Base-by-base conservation (phyloP, 1,140 invertebrate species). In the Aphis gossypii region DNA sequence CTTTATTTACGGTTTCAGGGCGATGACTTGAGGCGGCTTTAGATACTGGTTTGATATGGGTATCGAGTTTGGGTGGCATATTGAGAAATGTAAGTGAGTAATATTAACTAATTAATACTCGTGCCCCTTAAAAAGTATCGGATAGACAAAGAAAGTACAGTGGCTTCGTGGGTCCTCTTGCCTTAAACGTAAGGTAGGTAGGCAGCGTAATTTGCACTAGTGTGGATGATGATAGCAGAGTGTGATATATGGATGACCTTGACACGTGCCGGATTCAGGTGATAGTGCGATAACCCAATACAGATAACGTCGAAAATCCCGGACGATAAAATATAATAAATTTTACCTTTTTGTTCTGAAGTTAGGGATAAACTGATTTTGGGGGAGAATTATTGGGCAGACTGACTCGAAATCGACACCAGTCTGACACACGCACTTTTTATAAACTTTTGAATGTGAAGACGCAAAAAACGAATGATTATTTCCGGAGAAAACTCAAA, bases 31-130 rank as follows among this genome's bases (percentile, higher is more conserved):
- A 46, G 11, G 44, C 48, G 25, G 46, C 44, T 87, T 48, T 48
- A 48, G 23, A 48, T 46, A 30, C 23, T 46, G 86, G 44, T 46
- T 87, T 87, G 14, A 87, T 48, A 46, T 23, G 76, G 6, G 76
- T 83, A 83, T 83, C 46, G 8, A 48, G 41, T 87, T 87, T 87
- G 8, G 86, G 41, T 30, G 86, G 86, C 44, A 48, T 87, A 87
- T 48, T 46, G 30, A 48, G 44, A 82, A 82, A 82, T 20, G 9
- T 38, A 82, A 20, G 5, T 82, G 35, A 20, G 14, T 82, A 82
- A 30, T 35, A 46, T n/a, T n/a, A 46, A 46, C 9, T 35, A 82
- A 18, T 35, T 18, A 35, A 6, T 35, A 35, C n/a, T 35, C 1
- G n/a, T 35, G 30, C 76, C 35, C 18, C n/a, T 82, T 35, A 5